Evolutionary conservation across 2,113 vertebrate species (phyloP).

Genomic region (Psettodes erumei): DNA sequence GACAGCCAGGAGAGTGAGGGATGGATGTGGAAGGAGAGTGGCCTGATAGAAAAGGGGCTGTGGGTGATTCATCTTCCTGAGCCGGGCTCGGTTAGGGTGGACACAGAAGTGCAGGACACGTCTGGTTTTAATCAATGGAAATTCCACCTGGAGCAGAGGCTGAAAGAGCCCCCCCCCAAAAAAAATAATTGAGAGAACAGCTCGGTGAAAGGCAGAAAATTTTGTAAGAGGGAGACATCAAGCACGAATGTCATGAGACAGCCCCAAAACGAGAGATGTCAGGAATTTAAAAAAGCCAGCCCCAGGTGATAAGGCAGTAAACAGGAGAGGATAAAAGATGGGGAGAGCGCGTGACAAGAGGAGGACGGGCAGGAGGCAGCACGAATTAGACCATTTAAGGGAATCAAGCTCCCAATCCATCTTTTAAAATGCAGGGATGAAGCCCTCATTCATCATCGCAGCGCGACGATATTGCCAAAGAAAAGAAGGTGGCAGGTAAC

Average conservation of each 20-base stretch:
- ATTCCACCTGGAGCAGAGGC: slow-evolving; percentile 75
- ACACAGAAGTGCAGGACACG: slow-evolving; percentile 39
- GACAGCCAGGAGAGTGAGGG: slow-evolving; percentile 25
- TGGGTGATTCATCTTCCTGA: slow-evolving; percentile 68
- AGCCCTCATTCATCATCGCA: slow-evolving; percentile 74
- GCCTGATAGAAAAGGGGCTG: slow-evolving; percentile 48
- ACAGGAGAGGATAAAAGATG: slow-evolving; percentile 27
- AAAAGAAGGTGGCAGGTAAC: slow-evolving; percentile 53
- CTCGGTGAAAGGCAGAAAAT: slow-evolving; percentile 10
- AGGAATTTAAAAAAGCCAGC: slow-evolving; percentile 42
- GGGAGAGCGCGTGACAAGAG: slow-evolving; percentile 34
- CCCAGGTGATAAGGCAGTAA: slow-evolving; percentile 15
- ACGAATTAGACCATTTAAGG: slow-evolving; percentile 41
- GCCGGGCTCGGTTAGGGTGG: slow-evolving; percentile 47
- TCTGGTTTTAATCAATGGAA: slow-evolving; percentile 80
- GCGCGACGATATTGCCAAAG: slow-evolving; percentile 38
- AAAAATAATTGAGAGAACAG: neutral
- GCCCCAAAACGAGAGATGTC: slow-evolving; percentile 10
- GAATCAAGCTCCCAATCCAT: slow-evolving; percentile 78
- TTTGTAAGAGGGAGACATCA: slow-evolving; percentile 44
- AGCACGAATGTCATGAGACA: neutral
- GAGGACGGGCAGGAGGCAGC: slow-evolving; percentile 23
- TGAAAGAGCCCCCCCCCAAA: slow-evolving; percentile 28
- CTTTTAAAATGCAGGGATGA: slow-evolving; percentile 80
- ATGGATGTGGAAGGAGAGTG: slow-evolving; percentile 29